Base-by-base conservation (phyloP, 1,140 invertebrate species). In the Plodia interpunctella region DNA sequence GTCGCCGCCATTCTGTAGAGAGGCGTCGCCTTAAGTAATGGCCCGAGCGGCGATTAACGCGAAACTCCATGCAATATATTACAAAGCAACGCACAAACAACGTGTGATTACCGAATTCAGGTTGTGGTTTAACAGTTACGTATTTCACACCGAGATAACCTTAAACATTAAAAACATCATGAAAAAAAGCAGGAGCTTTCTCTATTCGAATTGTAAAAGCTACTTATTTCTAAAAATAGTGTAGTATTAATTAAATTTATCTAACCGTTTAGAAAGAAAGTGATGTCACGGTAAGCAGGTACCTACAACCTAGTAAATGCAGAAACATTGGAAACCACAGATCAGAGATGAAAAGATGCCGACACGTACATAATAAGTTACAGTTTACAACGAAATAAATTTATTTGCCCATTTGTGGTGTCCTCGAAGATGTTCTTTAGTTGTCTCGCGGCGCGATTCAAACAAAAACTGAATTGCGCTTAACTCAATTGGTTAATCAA, bases 401-500 rank as follows among this genome's bases (percentile, higher is more conserved):
- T 44, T 44, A n/a, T 44, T 44, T 44, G 13, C 9, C 32, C 32
- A 35, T 35, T 35, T 9, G 32, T 35, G 32, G 10, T 11, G 3
- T 35, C 32, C 15, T 15, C 38, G 38, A 44, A 44, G 15, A 60
- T 63, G 44, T 58, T 49, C 57, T 50, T 30, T 54, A 30, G 38
- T 44, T 68, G 59, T 66, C 61, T 61, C 55, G 60, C 44, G 60
- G 62, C 21, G 50, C 58, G 62, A 68, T 65, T 60, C 57, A 63
- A 63, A 69, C 72, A 80, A 83, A 81, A 84, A 84, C 74, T 66
- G 55, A 79, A 77, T 74, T 76, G 74, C 69, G 65, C 68, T 66
- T 73, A 78, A 83, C 75, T 74, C 70, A 85, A 84, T 87, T 83
- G 79, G 80, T 75, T 78, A 74, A 85, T 87, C 80, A 85, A 81